phyloP scores from a whole-genome alignment of 2,113 vertebrate genomes.

The Heteronetta atricapilla region DNA sequence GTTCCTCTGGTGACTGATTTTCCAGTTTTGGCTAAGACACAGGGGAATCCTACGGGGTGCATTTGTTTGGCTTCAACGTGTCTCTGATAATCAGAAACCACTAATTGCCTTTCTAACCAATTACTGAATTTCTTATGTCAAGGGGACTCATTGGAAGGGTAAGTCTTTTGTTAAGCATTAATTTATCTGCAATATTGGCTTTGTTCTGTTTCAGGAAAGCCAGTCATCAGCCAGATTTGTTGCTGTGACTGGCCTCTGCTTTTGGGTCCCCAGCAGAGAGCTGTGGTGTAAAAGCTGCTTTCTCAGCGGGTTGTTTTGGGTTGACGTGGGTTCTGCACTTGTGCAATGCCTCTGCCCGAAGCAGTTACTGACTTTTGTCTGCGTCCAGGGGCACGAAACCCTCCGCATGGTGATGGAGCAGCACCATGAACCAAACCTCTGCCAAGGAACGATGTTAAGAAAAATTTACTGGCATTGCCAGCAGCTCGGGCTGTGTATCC shows the following conservation, averaged over 20 bases:
- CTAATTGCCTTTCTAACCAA: rapidly evolving
- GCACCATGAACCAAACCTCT: too few relatives aligned
- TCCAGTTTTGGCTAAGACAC: rapidly evolving
- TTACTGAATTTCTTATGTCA: neutral
- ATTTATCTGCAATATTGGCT: neutral
- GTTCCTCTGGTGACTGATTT: neutral
- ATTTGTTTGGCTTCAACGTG: neutral
- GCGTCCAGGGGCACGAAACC: neutral
- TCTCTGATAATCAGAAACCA: neutral
- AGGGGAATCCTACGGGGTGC: rapidly evolving
- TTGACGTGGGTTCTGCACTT: rapidly evolving
- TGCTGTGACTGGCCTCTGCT: neutral
- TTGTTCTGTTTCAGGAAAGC: too few relatives aligned
- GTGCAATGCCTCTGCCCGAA: neutral
- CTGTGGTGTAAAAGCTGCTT: neutral
- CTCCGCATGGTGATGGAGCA: too few relatives aligned
- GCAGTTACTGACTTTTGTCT: too few relatives aligned
- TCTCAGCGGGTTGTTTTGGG: too few relatives aligned
- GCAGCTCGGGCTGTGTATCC: neutral
- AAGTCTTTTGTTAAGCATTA: neutral
- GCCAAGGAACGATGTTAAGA: neutral
- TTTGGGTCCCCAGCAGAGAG: neutral
- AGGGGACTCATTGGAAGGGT: rapidly evolving
- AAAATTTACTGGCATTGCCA: too few relatives aligned
- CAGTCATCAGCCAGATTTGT: neutral